Evolutionary conservation across 2,797 vertebrate species (phyloP), one percentile per base, ranked within the genome.

Genomic region (Lacerta bilineata): DNA sequence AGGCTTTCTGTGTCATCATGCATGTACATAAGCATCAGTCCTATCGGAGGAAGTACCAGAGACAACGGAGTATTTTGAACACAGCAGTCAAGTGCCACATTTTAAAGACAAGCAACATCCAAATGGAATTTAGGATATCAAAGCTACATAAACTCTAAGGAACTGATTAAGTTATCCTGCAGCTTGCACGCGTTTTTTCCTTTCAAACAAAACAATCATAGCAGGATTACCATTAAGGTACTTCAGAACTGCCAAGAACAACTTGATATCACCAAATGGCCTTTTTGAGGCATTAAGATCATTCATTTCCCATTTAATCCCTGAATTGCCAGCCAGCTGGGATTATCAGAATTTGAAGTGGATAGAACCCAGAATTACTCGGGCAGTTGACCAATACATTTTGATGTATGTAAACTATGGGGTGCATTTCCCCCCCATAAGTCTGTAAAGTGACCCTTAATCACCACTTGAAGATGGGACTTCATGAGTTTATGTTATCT

Each of bases 1-100:
- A 97, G 97, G 95, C 97, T 98, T 95, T 98, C 98, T 83, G 97
- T 97, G 97, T 97, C 98, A 94, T 98, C 98, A 91, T 98, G 98
- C 95, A 97, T 94, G 92, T 95, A 94, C 89, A 90, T 90, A 92
- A 98, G 96, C 96, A 96, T 97, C 97, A 97, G 95, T 96, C 97
- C 98, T 98, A 93, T 87, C 89, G 91, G 93, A 95, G 80, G 89
- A 87, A 87, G 59, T 81, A 59, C 41, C 64, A 85, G 10, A 1
- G n/a, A 90, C 61, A 88, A 55, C 66, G 77, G 80, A 87, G 86
- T 94, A 80, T 82, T 87, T 76, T 78, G 8, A 93, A 64, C 39
- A 50, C 0, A 86, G 23, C 0, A 0, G 71, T 66, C 0, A 0
- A 9, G 41, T 55, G 50, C 25, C 80, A 64, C 85, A n/a, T n/a